phyloP scores from a whole-genome alignment of 1,140 invertebrate genomes.

The Cyphomyrmex costatus region DNA sequence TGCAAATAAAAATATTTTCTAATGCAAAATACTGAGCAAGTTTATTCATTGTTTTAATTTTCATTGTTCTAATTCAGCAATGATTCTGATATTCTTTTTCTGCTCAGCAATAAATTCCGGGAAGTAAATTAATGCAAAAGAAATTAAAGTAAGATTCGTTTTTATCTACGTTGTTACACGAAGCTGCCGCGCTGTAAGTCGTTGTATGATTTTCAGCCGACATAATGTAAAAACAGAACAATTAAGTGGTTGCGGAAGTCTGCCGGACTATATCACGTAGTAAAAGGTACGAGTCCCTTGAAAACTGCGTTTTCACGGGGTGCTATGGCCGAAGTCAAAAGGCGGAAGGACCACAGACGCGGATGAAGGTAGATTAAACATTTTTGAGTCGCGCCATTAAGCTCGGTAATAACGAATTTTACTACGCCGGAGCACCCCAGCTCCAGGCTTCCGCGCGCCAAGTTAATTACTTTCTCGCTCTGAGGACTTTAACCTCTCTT shows the following conservation, averaged over 20 bases:
- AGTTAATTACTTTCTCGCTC: slow-evolving; percentile 77
- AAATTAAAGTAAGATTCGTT: slow-evolving; percentile 4
- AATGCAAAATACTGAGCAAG: background rate
- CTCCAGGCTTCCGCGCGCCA: slow-evolving; percentile 20
- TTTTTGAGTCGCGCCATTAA: slow-evolving; percentile 74
- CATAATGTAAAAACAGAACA: slow-evolving; percentile 37
- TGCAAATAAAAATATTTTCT: background rate
- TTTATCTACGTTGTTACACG: background rate
- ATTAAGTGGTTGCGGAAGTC: slow-evolving; percentile 49
- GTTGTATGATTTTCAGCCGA: slow-evolving; percentile 19
- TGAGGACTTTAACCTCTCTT: slow-evolving; percentile 70
- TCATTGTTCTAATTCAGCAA: background rate
- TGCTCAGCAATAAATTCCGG: background rate
- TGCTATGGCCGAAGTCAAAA: slow-evolving; percentile 49
- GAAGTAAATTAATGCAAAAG: background rate
- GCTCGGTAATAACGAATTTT: slow-evolving; percentile 75
- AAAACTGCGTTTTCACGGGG: slow-evolving; percentile 16
- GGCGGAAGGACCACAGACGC: slow-evolving; percentile 43
- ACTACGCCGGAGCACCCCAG: slow-evolving; percentile 27
- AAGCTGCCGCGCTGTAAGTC: background rate
- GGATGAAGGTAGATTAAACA: slow-evolving; percentile 72
- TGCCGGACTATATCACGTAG: slow-evolving; percentile 12
- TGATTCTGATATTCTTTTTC: background rate
- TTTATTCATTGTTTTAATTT: background rate
- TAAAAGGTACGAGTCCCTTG: slow-evolving; percentile 36